These are phyloP conservation scores for Melolontha melolontha DNA, from an alignment of 2,888 invertebrate species.

Conservation along the genomic window DNA sequence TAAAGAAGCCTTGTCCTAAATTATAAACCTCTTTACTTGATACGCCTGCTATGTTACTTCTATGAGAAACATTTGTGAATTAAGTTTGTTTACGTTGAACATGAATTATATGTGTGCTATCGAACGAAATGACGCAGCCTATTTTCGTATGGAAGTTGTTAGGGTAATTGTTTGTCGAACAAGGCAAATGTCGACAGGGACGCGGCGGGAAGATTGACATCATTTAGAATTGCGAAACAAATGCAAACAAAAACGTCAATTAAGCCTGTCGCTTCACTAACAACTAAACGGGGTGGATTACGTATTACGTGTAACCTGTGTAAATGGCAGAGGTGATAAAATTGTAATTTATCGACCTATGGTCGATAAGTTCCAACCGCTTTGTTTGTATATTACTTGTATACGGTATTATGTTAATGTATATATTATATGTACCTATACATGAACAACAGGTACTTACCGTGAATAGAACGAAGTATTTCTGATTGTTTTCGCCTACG, in stretches of 20 bases:
- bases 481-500: constrained; percentile 99
- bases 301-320: constrained; percentile 1
- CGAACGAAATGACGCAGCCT: no score
- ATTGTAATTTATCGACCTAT: constrained; percentile 19
- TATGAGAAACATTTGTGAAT: no score
- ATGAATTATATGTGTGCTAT: no score
- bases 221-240: constrained; percentile 10
- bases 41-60: no score
- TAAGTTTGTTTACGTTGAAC: no score
- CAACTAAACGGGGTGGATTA: not conserved
- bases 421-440: not conserved
- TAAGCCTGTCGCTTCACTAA: not conserved
- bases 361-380: constrained; percentile 20
- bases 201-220: not conserved
- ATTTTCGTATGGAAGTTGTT: no score
- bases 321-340: constrained; percentile 17
- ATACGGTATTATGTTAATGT: not conserved
- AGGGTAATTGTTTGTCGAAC: no score
- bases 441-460: constrained; percentile 70
- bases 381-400: constrained; percentile 7
- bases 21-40: no score
- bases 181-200: not conserved
- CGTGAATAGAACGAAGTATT: constrained; percentile 98
- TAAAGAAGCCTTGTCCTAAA: no score
- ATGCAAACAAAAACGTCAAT: constrained; percentile 20